phyloP scores from a whole-genome alignment of 2,888 invertebrate genomes.

The Sinohyriopsis cumingii region DNA sequence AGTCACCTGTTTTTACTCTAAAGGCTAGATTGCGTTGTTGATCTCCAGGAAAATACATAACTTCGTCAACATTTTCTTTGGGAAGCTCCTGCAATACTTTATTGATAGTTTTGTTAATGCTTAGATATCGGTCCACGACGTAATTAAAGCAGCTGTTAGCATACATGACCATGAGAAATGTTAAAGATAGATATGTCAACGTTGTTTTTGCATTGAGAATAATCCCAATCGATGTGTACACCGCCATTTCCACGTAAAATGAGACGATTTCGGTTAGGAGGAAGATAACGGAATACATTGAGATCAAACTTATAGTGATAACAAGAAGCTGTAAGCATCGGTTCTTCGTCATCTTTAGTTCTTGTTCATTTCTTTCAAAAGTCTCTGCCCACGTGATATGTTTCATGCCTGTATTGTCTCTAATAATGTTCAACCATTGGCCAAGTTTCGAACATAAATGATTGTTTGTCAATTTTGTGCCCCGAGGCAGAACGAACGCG shows the following conservation, averaged over 20 bases:
- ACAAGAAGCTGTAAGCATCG: slow-evolving; percentile 37
- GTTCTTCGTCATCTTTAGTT: slow-evolving; percentile 10
- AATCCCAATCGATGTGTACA: slow-evolving; percentile 64
- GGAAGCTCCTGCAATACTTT: slow-evolving; percentile 38
- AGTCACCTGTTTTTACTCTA: slow-evolving; percentile 43
- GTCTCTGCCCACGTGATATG: slow-evolving; percentile 26
- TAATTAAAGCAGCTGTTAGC: slow-evolving; percentile 58
- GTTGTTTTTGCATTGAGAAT: slow-evolving; percentile 61
- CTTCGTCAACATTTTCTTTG: slow-evolving; percentile 26
- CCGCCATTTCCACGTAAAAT: slow-evolving; percentile 62
- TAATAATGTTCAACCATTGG: not conserved
- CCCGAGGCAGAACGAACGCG: slow-evolving; percentile 46
- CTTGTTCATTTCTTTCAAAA: slow-evolving; percentile 27
- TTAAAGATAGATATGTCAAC: slow-evolving; percentile 58
- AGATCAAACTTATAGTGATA: slow-evolving; percentile 46
- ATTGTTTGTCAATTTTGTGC: slow-evolving; percentile 3
- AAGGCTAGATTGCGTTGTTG: slow-evolving; percentile 59
- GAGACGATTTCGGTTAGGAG: slow-evolving; percentile 61
- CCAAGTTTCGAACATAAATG: slow-evolving; percentile 5
- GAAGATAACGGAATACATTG: slow-evolving; percentile 55
- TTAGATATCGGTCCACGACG: slow-evolving; percentile 59
- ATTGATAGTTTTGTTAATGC: slow-evolving; percentile 59
- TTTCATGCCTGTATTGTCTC: no score
- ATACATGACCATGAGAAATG: slow-evolving; percentile 57
- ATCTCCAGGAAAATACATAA: slow-evolving; percentile 9